Conservation (phyloP, 2,888 invertebrate genomes). For the Lasioglossum morio region DNA sequence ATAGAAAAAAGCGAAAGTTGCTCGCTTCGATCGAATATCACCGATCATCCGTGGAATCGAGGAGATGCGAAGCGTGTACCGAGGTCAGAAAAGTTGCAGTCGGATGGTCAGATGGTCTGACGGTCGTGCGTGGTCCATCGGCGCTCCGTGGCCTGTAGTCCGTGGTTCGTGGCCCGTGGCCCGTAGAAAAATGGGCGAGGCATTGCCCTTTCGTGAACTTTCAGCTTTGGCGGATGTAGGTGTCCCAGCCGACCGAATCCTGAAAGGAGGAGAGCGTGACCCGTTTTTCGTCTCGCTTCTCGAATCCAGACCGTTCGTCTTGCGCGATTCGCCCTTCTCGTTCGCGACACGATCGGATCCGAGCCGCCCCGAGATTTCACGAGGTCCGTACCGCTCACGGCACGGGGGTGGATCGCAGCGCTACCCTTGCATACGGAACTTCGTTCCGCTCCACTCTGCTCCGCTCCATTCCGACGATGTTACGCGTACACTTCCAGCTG, state of each 20-base stretch:
- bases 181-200: constrained; percentile 81
- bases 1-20: neutral
- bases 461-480: constrained; percentile 15
- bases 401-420: constrained; percentile 50
- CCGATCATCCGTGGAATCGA: neutral
- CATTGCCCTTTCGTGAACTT: constrained; percentile 81
- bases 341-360: constrained; percentile 59
- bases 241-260: constrained; percentile 77
- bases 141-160: constrained; percentile 37
- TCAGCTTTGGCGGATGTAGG: constrained; percentile 79
- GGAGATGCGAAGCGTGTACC: neutral
- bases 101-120: neutral
- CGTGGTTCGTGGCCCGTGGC: constrained; percentile 13
- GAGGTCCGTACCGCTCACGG: constrained; percentile 58
- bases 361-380: constrained; percentile 72
- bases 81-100: neutral
- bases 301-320: constrained; percentile 50
- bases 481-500: constrained; percentile 17
- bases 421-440: constrained; percentile 18
- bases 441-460: neutral
- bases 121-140: neutral
- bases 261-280: constrained; percentile 78
- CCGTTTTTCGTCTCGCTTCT: constrained; percentile 79
- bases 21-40: neutral
- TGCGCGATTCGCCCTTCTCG: constrained; percentile 55